These are phyloP conservation scores for Cryptotermes secundus DNA, from an alignment of 1,140 invertebrate genomes.

Conservation along the genomic window DNA sequence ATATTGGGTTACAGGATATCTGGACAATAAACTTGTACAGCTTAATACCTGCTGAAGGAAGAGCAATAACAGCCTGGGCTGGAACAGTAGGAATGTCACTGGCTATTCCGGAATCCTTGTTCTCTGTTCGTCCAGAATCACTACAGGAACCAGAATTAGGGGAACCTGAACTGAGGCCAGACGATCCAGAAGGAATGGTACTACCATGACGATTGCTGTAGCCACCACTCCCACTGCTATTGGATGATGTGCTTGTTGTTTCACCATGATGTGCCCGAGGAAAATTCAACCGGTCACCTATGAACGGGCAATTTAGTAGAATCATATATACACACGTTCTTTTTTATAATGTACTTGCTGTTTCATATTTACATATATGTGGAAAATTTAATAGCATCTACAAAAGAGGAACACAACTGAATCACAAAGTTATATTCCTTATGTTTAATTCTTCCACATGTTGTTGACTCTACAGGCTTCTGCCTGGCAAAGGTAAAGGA, in stretches of 20 bases:
- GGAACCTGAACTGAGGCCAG: constrained; percentile 21
- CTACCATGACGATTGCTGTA: background rate
- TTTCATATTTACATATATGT: background rate
- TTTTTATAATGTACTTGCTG: background rate
- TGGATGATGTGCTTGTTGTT: constrained; percentile 36
- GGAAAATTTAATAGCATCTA: no score
- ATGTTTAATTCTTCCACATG: no score
- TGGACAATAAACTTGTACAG: background rate
- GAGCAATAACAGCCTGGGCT: background rate
- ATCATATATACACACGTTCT: background rate
- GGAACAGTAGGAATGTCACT: background rate
- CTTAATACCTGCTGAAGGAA: background rate
- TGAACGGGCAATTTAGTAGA: constrained; percentile 36
- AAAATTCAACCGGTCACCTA: constrained; percentile 56
- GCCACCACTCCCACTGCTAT: constrained; percentile 32
- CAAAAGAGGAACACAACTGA: no score
- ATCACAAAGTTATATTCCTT: no score
- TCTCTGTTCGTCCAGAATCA: constrained; percentile 28
- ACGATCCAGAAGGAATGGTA: constrained; percentile 21
- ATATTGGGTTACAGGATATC: no score
- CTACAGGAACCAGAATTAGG: constrained; percentile 33
- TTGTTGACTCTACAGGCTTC: no score
- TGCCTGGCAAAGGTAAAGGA: no score
- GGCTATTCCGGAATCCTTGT: constrained; percentile 4
- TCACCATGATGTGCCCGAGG: constrained; percentile 40